These are phyloP conservation scores for Pollachius pollachius DNA, from an alignment of 2,113 vertebrate genomes.

Conservation along the genomic window DNA sequence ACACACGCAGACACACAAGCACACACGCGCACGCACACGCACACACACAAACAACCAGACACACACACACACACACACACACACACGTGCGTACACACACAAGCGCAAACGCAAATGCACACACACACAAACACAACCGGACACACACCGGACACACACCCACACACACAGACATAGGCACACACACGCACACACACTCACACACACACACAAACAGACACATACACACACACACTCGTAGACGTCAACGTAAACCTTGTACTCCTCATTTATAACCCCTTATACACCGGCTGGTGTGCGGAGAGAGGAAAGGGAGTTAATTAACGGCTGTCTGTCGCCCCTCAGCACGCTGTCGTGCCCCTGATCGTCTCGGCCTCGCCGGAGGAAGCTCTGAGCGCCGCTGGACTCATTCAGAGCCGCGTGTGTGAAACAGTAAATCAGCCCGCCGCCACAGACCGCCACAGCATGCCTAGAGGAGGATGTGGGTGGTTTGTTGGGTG, in stretches of 20 bases:
- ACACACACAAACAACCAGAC: too few species aligned
- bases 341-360: conserved; percentile 54
- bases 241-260: conserved; percentile 8
- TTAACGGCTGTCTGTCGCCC: conserved; percentile 38
- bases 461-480: conserved; percentile 25
- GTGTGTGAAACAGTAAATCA: conserved; percentile 67
- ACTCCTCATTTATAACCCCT: not conserved
- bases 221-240: not conserved
- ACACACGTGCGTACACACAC: too few species aligned
- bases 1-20: too few species aligned
- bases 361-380: conserved; percentile 50
- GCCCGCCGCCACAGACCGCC: conserved; percentile 47
- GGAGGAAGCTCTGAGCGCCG: conserved; percentile 49
- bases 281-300: not conserved
- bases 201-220: too few species aligned
- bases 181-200: too few species aligned
- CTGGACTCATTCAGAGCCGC: conserved; percentile 55
- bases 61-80: too few species aligned
- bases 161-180: too few species aligned
- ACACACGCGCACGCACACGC: too few species aligned
- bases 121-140: too few species aligned
- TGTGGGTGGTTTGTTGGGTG: not conserved
- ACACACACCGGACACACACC: too few species aligned
- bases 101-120: too few species aligned
- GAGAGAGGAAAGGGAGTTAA: conserved; percentile 3